These are phyloP conservation scores for Amphipyra berbera DNA, from an alignment of 2,888 invertebrate genomes.

Conservation along the genomic window DNA sequence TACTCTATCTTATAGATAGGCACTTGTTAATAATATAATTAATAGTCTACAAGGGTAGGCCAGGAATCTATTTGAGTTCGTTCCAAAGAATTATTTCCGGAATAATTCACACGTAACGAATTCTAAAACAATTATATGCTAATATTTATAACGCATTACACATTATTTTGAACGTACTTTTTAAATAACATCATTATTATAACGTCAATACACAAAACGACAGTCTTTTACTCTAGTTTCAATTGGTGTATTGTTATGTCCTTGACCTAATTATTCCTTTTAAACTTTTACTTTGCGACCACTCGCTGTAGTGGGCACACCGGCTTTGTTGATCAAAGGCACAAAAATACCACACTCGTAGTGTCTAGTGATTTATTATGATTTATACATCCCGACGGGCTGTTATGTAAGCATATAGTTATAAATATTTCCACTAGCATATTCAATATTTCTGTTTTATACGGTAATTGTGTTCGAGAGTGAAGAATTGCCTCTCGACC, in stretches of 20 bases:
- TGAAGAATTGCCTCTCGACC: constrained; percentile 75
- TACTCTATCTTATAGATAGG: constrained; percentile 86
- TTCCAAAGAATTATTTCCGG: constrained; percentile 83
- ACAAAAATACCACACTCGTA: constrained; percentile 51
- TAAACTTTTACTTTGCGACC: constrained; percentile 23
- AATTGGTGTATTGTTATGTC: constrained; percentile 40
- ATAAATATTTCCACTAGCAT: constrained; percentile 52
- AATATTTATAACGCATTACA: constrained; percentile 84
- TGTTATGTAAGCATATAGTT: constrained; percentile 50
- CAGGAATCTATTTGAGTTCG: constrained; percentile 67
- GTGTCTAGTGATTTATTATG: constrained; percentile 52
- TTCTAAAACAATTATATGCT: constrained; percentile 73
- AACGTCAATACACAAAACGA: constrained; percentile 60
- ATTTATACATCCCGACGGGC: constrained; percentile 57
- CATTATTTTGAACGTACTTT: constrained; percentile 47
- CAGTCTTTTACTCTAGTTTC: constrained; percentile 56
- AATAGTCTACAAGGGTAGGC: constrained; percentile 63
- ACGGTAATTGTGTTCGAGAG: constrained; percentile 64
- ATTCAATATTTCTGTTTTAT: constrained; percentile 59
- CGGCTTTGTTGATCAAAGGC: constrained; percentile 45
- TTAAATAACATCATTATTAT: constrained; percentile 48
- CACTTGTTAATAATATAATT: constrained; percentile 64
- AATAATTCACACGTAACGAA: constrained; percentile 82
- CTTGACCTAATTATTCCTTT: constrained; percentile 51
- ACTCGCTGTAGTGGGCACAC: constrained; percentile 24